Percentiles rank a stretch among this genome's conserved stretches.
Conservation (phyloP, 1,140 invertebrate genomes). For the Mercenaria mercenaria region DNA sequence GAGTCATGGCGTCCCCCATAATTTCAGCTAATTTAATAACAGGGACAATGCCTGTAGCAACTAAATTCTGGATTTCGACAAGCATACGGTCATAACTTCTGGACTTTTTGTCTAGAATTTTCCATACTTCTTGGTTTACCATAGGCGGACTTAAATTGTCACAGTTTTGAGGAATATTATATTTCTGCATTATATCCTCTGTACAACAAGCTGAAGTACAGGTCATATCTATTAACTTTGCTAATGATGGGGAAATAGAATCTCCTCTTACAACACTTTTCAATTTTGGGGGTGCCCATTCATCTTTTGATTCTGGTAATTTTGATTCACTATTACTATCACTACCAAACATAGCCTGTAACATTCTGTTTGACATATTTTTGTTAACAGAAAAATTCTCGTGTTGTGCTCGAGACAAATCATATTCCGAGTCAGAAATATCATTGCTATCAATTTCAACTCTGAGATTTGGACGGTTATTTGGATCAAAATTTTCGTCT, state of each 20-base stretch:
- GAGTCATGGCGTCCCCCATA: not conserved
- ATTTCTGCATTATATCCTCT: too few relatives aligned
- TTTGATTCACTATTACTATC: too few relatives aligned
- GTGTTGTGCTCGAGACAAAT: not conserved
- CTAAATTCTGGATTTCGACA: slow-evolving; percentile 35
- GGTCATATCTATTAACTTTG: too few relatives aligned
- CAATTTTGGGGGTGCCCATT: too few relatives aligned
- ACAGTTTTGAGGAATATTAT: too few relatives aligned
- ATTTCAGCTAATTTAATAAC: not conserved
- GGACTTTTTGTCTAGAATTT: slow-evolving; percentile 8
- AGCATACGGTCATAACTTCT: not conserved
- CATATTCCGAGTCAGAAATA: not conserved
- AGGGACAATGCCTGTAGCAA: slow-evolving; percentile 1
- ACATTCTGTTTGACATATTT: slow-evolving; percentile 4
- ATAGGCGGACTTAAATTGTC: not conserved
- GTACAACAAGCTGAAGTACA: too few relatives aligned
- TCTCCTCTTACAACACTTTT: too few relatives aligned
- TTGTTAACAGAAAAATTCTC: not conserved
- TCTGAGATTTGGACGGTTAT: not conserved
- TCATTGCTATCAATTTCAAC: not conserved
- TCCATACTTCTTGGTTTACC: slow-evolving; percentile 50
- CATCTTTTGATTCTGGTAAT: too few relatives aligned
- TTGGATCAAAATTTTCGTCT: slow-evolving; percentile 13
- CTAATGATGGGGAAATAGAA: too few relatives aligned
- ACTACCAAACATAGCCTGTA: slow-evolving; percentile 14